Conservation (phyloP, 2,113 vertebrate species). For the Channa argus region DNA sequence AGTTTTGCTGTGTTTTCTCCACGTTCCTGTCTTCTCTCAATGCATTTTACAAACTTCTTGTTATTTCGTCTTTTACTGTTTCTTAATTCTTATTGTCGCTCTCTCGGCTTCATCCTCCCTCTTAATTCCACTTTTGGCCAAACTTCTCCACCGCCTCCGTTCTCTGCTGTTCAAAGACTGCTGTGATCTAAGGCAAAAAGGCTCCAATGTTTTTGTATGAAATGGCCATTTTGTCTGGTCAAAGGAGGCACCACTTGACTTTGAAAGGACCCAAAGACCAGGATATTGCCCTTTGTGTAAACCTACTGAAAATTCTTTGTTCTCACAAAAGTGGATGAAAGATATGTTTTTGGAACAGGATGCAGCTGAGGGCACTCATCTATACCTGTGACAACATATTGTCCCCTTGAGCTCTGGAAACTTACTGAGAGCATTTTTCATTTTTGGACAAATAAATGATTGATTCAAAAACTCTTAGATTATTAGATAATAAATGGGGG, state of each 20-base stretch:
- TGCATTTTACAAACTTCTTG: not conserved
- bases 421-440: not conserved
- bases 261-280: too few relatives aligned
- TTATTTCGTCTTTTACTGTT: not conserved
- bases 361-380: too few relatives aligned
- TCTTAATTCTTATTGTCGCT: not conserved
- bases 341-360: not conserved
- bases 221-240: too few relatives aligned
- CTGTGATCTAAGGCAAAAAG: too few relatives aligned
- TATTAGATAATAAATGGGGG: too few relatives aligned
- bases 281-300: slow-evolving; percentile 15
- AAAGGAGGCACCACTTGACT: too few relatives aligned
- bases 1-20: not conserved
- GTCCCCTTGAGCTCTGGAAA: too few relatives aligned
- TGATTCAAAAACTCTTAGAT: not conserved
- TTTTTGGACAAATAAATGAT: not conserved
- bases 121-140: not conserved
- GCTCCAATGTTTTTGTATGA: too few relatives aligned
- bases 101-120: not conserved
- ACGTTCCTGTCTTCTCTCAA: not conserved
- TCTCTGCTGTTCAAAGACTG: too few relatives aligned
- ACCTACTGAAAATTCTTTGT: slow-evolving; percentile 3
- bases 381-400: not conserved
- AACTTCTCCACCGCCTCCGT: not conserved
- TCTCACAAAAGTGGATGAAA: not conserved